Percentiles rank a stretch among this genome's conserved stretches.
Conservation (phyloP, 2,113 vertebrate species). For the Nycticryphes semicollaris region DNA sequence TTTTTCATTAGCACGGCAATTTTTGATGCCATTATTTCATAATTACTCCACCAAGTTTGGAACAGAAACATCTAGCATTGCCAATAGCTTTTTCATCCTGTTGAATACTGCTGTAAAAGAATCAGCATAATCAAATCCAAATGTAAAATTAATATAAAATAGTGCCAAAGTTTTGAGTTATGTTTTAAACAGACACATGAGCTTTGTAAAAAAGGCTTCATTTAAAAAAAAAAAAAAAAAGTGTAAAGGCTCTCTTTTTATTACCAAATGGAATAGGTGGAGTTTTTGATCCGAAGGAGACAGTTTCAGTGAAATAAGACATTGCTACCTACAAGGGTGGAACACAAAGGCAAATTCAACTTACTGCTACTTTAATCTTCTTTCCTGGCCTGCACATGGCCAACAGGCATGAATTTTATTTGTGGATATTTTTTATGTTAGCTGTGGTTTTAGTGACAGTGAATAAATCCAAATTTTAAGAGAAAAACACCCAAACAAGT, state of each 20-base stretch:
- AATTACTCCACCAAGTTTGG: background rate
- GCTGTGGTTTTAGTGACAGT: background rate
- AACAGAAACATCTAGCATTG: background rate
- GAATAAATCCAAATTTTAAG: background rate
- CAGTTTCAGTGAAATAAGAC: background rate
- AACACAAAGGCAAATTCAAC: background rate
- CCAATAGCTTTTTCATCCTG: background rate
- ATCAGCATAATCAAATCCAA: background rate
- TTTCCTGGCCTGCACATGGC: background rate
- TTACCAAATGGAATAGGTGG: background rate
- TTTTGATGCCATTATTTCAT: slow-evolving; percentile 11
- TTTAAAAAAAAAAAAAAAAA: background rate
- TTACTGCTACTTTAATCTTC: background rate
- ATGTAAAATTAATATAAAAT: background rate
- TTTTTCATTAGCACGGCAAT: background rate
- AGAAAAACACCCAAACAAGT: background rate
- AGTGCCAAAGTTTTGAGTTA: background rate
- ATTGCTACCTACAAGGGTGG: background rate
- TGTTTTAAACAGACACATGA: background rate
- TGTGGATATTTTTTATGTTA: background rate
- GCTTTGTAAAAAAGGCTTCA: background rate
- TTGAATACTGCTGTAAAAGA: background rate
- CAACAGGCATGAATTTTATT: background rate
- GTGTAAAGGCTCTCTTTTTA: background rate
- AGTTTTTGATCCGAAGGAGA: background rate